Base-by-base conservation (phyloP, 2,888 invertebrate genomes). In the Agrotis segetum region DNA sequence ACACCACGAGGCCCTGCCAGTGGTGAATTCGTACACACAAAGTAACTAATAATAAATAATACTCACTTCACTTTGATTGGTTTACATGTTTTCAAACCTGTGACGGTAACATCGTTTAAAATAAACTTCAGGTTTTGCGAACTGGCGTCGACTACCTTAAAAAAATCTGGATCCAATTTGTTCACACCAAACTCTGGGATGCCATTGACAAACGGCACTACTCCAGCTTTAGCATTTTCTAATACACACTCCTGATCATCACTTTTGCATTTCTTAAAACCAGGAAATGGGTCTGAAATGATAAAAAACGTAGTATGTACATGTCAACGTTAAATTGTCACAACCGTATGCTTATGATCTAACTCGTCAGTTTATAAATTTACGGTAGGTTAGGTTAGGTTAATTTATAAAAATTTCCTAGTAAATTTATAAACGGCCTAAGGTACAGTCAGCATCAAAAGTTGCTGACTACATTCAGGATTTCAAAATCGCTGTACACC, bases 281-380 rank as follows among this genome's bases (percentile, higher is more conserved):
- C 71, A 29, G 71, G 71, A 34, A 81, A 77, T 0, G 66, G 60
- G 0, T 24, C 85, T 84, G 74, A 16, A 71, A 77, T 19, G 9
- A 19, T 16, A 24, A 0, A 3, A 63, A 24, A 0, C 14, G 16
- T 46, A 16, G 17, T 17, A 13, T 29, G 0, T 24, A 34, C 40
- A 34, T 34, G 24, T 24, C 24, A 24, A 2, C 24, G 24, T 24
- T 2, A 24, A 24, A 24, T 24, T 24, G 24, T 24, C 1, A 24
- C 24, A 24, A 24, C 24, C 24, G 24, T 24, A 24, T 24, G 24
- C 2, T 24, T 24, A 24, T 24, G 24, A 24, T 24, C 24, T 24
- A 24, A 24, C 24, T 24, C 24, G 24, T 24, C 24, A 24, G 24
- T 24, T 24, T 24, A 24, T 24, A 24, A 24, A 24, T 24, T 5